A percentile compares a stretch with the other conserved stretches of the same genome.
phyloP scores from a whole-genome alignment of 2,888 invertebrate species.

The Eupithecia inturbata region DNA sequence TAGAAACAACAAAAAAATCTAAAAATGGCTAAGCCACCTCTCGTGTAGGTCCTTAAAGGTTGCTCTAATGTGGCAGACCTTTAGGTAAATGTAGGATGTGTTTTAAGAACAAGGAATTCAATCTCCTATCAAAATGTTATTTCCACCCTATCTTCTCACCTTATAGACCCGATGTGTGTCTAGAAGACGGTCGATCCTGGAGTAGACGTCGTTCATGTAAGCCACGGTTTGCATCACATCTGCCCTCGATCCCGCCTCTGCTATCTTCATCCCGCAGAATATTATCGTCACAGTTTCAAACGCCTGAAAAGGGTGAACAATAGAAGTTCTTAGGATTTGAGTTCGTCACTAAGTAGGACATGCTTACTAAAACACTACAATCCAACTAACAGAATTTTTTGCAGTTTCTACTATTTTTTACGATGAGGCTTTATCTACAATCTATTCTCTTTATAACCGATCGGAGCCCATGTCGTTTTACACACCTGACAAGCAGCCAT shows the following conservation, averaged over 20 bases:
- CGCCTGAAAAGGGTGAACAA: constrained; percentile 76
- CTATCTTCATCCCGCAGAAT: constrained; percentile 89
- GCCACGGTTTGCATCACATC: constrained; percentile 90
- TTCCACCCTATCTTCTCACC: constrained; percentile 70
- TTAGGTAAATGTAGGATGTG: too few species aligned
- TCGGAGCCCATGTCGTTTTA: background rate
- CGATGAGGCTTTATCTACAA: background rate
- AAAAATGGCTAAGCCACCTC: background rate
- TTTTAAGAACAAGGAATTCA: too few species aligned
- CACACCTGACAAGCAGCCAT: constrained; percentile 88
- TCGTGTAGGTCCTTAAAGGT: background rate
- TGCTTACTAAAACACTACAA: background rate
- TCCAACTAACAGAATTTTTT: background rate
- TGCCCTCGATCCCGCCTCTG: constrained; percentile 71
- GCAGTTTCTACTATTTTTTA: background rate
- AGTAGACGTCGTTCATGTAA: constrained; percentile 94
- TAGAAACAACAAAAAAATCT: background rate
- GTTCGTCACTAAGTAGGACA: background rate
- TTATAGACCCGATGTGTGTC: constrained; percentile 95
- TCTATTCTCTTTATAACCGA: background rate
- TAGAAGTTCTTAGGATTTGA: background rate
- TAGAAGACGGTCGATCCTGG: constrained; percentile 92
- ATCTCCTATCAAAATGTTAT: background rate
- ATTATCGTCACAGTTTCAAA: constrained; percentile 91
- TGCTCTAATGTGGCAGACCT: background rate